Conservation (phyloP, 2,888 invertebrate species). For the Meteorus colon region DNA sequence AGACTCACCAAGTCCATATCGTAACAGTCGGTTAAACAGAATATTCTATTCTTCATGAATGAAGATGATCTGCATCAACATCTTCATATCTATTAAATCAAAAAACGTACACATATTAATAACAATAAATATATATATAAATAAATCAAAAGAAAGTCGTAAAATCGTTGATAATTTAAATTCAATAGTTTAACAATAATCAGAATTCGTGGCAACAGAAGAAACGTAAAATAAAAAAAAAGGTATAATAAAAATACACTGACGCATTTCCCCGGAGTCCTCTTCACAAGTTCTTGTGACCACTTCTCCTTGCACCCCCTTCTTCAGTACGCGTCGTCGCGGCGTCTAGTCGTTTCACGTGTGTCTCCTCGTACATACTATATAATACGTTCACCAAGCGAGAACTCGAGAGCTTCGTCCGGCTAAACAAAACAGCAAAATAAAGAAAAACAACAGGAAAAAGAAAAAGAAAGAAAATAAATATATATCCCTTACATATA, state of each 20-base stretch:
- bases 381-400: constrained; percentile 1
- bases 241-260: not conserved
- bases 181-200: not conserved
- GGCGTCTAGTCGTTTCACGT: constrained; percentile 12
- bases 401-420: constrained; percentile 1
- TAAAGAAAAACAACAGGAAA: not conserved
- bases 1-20: not conserved
- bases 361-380: not conserved
- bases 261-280: not conserved
- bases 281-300: constrained; percentile 8
- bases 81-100: not conserved
- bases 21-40: constrained; percentile 39
- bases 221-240: not conserved
- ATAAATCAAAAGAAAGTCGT: not conserved
- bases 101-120: not conserved
- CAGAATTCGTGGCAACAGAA: not conserved
- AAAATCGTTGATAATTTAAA: not conserved
- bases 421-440: not conserved
- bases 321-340: constrained; percentile 1
- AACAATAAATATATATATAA: not conserved
- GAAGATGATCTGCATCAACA: too few relatives aligned
- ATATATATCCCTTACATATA: not conserved
- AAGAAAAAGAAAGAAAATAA: not conserved
- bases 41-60: not conserved
- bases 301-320: constrained; percentile 11